Conservation (phyloP, 2,888 invertebrate species). For the Cylindroiulus punctatus region DNA sequence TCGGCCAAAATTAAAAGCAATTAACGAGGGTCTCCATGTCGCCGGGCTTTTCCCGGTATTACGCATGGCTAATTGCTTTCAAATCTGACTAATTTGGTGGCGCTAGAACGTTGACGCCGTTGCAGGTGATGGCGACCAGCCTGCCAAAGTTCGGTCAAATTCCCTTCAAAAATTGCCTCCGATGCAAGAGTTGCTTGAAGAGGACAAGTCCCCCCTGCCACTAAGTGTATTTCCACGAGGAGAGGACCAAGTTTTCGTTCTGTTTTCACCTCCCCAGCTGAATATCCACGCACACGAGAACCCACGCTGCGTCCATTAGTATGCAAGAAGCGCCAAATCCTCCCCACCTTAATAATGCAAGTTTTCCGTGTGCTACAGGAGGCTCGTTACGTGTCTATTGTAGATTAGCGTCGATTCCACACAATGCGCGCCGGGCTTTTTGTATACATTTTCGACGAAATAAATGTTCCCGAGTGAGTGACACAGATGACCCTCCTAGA, state of each 20-base stretch:
- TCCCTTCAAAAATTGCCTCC: constrained; percentile 30
- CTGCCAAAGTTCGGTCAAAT: background rate
- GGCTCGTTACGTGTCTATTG: constrained; percentile 45
- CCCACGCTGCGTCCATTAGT: constrained; percentile 43
- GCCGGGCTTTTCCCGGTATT: constrained; percentile 39
- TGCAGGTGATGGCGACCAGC: background rate
- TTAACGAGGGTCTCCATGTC: background rate
- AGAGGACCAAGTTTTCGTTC: background rate
- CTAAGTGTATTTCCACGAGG: background rate
- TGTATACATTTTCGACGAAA: constrained; percentile 27
- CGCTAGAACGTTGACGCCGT: background rate
- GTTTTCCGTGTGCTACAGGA: constrained; percentile 5
- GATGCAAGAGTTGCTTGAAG: background rate
- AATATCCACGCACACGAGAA: background rate
- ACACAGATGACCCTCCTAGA: constrained; percentile 35
- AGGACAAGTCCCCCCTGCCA: constrained; percentile 15
- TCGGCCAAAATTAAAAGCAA: constrained; percentile 43
- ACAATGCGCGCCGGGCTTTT: background rate
- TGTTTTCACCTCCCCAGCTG: constrained; percentile 29
- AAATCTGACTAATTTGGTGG: background rate
- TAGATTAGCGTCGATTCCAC: constrained; percentile 20
- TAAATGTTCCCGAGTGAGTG: constrained; percentile 45
- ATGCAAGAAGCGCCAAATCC: constrained; percentile 35
- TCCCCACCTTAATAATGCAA: constrained; percentile 40
- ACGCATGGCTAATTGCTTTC: constrained; percentile 40